These are phyloP conservation scores for Sarcophilus harrisii DNA, from an alignment of 2,797 vertebrate genomes.

Conservation along the genomic window DNA sequence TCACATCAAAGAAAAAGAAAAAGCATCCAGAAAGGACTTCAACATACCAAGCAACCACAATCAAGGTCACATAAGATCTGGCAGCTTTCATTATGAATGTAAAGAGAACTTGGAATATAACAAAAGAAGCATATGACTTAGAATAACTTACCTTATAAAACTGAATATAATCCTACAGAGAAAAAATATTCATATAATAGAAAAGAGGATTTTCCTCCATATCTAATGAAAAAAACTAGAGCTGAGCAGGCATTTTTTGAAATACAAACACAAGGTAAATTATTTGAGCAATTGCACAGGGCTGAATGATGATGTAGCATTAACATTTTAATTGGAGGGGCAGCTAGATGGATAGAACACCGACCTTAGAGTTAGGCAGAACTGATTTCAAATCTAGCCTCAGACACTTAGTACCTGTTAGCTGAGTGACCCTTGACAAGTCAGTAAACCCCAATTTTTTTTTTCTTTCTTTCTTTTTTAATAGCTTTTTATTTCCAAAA, in stretches of 20 bases:
- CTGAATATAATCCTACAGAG: neutral
- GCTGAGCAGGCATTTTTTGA: neutral
- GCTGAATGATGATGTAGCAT: neutral
- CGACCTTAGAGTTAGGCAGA: too few relatives aligned
- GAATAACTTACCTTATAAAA: neutral
- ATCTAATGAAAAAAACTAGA: neutral
- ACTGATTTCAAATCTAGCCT: too few relatives aligned
- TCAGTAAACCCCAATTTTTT: too few relatives aligned
- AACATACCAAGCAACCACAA: neutral
- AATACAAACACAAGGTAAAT: neutral
- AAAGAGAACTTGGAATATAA: neutral
- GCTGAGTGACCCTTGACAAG: too few relatives aligned
- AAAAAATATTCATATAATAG: neutral
- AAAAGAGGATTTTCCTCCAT: neutral
- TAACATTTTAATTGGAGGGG: neutral
- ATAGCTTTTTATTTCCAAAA: too few relatives aligned
- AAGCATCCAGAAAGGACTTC: neutral
- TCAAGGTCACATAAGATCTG: neutral
- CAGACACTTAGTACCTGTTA: too few relatives aligned
- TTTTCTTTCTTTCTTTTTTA: too few relatives aligned
- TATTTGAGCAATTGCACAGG: neutral
- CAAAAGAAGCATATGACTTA: neutral
- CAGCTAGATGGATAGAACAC: too few relatives aligned
- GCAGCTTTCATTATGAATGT: neutral
- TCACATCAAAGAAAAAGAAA: neutral